phyloP scores from a whole-genome alignment of 2,888 invertebrate species.

The Drosophila imparisetae region DNA sequence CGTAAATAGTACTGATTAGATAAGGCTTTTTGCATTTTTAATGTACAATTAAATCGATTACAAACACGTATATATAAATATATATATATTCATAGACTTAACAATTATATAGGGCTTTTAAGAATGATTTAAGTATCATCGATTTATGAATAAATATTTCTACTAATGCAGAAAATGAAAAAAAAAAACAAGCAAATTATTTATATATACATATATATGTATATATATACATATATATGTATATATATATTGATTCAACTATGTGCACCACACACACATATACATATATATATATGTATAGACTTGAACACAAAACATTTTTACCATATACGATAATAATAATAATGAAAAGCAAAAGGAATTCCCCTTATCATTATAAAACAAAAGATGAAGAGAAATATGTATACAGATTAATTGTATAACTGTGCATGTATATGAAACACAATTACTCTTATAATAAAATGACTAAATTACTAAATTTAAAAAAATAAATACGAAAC shows the following conservation, averaged over 20 bases:
- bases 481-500: background rate
- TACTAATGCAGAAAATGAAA: conserved; percentile 11
- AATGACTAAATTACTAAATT: conserved; percentile 27
- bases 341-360: conserved; percentile 14
- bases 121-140: conserved; percentile 13
- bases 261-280: conserved; percentile 23
- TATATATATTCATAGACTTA: conserved; percentile 18
- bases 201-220: background rate
- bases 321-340: conserved; percentile 22
- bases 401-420: conserved; percentile 25
- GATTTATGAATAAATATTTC: conserved; percentile 23
- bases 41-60: conserved; percentile 48
- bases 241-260: conserved; percentile 14
- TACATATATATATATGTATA: background rate
- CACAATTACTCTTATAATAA: conserved; percentile 46
- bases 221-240: background rate
- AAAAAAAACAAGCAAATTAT: conserved; percentile 1
- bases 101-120: conserved; percentile 32
- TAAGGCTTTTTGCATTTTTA: conserved; percentile 72
- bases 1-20: conserved; percentile 75
- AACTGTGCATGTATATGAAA: conserved; percentile 45
- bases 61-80: background rate
- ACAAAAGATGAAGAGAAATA: conserved; percentile 15
- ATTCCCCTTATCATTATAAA: conserved; percentile 30
- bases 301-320: conserved; percentile 21